Base-by-base conservation (phyloP, 2,797 vertebrate species). In the Silurus lanzhouensis region DNA sequence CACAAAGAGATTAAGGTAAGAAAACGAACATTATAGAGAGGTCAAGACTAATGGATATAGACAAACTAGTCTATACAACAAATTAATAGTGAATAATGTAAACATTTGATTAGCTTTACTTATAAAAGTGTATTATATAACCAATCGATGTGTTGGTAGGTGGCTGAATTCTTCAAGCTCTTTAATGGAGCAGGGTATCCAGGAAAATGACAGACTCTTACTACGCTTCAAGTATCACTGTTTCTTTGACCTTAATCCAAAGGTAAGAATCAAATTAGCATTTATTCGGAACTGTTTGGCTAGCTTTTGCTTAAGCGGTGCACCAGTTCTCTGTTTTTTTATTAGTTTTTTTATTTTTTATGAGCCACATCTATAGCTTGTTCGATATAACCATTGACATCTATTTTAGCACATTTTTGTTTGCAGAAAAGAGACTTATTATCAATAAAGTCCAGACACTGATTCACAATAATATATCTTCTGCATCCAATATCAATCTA, bases 231-330 rank as follows among this genome's bases (percentile, higher is more conserved):
- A 99, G 93, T 99, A 99, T 94, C 98, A 98, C 80, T 95, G 95
- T 89, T 99, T 99, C 94, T 99, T 99, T 91, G 98, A 99, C 93
- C 94, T 99, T 90, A 98, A 99, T 92, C 97, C 98, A 85, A 99
- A 99, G 95, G 98, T 99, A 95, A 95, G 91, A 82, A 19, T 31
- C 1, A 22, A 31, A 19, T 27, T 63, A 52, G 48, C 13, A 48
- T 66, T 75, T 27, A 27, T 48, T 20, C 15, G 25, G 22, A 52
- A 31, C n/a, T 61, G 22, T 82, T 70, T 70, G 57, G n/a, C 63
- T 57, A 25, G 38, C 13, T 48, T 80, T 48, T 1, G 0, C 31
- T 55, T 38, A 38, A 52, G 22, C 31, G 17, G 48, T 82, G n/a
- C 31, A 15, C 55, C 9, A 58, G 48, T 4, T 22, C 9, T 71